Conservation (phyloP, 2,888 invertebrate species). For the Leptarthrus brevirostris region DNA sequence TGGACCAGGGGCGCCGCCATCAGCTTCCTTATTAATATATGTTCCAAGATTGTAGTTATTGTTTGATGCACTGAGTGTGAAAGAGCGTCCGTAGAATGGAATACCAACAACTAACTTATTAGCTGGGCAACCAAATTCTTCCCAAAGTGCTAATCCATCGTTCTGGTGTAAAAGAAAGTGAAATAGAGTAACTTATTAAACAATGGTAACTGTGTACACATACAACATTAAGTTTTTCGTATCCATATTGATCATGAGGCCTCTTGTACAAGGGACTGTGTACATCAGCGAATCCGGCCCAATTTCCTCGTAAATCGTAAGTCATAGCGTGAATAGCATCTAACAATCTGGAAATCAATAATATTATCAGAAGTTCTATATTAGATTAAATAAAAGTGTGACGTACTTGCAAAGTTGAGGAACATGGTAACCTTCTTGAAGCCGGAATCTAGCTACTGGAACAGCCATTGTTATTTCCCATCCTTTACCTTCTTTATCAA, state of each 20-base stretch:
- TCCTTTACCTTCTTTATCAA: slow-evolving; percentile 77
- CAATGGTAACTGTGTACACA: slow-evolving; percentile 63
- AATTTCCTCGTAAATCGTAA: slow-evolving; percentile 87
- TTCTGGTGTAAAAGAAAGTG: slow-evolving; percentile 74
- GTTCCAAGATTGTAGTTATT: slow-evolving; percentile 86
- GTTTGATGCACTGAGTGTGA: slow-evolving; percentile 83
- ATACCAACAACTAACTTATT: slow-evolving; percentile 89
- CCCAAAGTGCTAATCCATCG: slow-evolving; percentile 89
- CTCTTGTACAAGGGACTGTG: slow-evolving; percentile 89
- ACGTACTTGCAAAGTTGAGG: slow-evolving; percentile 86
- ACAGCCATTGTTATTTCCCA: slow-evolving; percentile 94
- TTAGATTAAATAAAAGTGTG: too few species aligned
- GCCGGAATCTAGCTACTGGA: slow-evolving; percentile 85
- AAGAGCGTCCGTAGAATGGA: slow-evolving; percentile 90
- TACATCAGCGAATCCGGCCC: slow-evolving; percentile 91
- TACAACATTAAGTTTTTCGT: slow-evolving; percentile 90
- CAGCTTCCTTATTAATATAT: slow-evolving; percentile 90
- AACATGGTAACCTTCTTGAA: slow-evolving; percentile 91
- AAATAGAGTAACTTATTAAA: background rate
- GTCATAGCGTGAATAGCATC: slow-evolving; percentile 90
- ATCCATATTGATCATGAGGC: slow-evolving; percentile 89
- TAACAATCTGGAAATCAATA: slow-evolving; percentile 70
- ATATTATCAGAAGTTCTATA: background rate
- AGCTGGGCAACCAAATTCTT: slow-evolving; percentile 87
- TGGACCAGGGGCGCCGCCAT: slow-evolving; percentile 85